Conservation (phyloP, 1,140 invertebrate genomes). For the Pristionchus pacificus region DNA sequence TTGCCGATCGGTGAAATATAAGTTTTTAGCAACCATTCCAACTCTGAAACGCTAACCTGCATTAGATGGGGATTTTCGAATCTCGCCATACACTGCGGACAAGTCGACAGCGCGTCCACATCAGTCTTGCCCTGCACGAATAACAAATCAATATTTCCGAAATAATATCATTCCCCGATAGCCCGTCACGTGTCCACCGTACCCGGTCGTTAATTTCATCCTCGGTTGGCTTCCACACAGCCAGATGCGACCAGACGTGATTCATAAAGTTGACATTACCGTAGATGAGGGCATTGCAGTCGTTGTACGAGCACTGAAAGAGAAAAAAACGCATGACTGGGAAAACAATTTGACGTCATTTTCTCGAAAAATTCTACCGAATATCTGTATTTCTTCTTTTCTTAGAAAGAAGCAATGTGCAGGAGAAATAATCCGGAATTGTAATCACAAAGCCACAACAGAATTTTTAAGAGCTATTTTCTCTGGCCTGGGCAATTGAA, state of each 20-base stretch:
- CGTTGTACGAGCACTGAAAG: constrained; percentile 19
- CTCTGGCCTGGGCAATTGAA: no score
- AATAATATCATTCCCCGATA: neutral
- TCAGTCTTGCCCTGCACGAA: neutral
- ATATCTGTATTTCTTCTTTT: no score
- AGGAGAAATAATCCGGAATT: no score
- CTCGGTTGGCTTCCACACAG: neutral
- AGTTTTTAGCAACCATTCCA: neutral
- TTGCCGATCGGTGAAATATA: no score
- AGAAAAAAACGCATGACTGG: neutral
- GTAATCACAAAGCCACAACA: no score
- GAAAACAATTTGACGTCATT: no score
- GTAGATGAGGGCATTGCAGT: constrained; percentile 1
- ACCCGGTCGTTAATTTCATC: neutral
- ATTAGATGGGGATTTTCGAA: constrained; percentile 10
- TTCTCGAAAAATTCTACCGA: no score
- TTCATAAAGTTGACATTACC: constrained; percentile 16
- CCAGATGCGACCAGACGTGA: constrained; percentile 21
- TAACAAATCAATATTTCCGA: neutral
- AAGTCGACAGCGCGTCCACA: neutral
- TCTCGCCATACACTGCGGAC: constrained; percentile 13
- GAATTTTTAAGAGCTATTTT: no score
- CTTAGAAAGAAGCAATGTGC: no score
- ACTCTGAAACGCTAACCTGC: constrained; percentile 1
- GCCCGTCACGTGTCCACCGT: neutral